phyloP scores from a whole-genome alignment of 2,797 vertebrate genomes.

The Pygocentrus nattereri region DNA sequence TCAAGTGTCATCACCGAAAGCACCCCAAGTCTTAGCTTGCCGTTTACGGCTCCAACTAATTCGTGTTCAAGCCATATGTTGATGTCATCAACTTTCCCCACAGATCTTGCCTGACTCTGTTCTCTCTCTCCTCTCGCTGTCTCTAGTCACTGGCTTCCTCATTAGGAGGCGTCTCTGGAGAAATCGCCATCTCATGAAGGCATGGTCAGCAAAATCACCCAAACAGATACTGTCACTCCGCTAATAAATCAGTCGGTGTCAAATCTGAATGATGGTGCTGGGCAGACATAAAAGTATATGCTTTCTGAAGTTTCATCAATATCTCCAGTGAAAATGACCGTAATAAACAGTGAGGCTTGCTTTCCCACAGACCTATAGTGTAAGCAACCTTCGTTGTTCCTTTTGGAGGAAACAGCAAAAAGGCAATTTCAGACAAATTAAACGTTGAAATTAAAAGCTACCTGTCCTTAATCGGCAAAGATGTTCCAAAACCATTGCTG shows the following conservation, averaged over 20 bases:
- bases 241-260: constrained; percentile 43
- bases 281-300: constrained; percentile 13
- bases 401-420: neutral
- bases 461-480: neutral
- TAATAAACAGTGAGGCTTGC: neutral
- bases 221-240: constrained; percentile 44
- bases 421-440: neutral
- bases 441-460: no score
- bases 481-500: no score
- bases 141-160: constrained; percentile 43
- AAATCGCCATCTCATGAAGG: constrained; percentile 37
- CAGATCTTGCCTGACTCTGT: constrained; percentile 21
- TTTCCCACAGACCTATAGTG: neutral
- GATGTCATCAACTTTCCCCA: constrained; percentile 42
- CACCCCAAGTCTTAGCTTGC: constrained; percentile 42
- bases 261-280: constrained; percentile 12
- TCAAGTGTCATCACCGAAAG: constrained; percentile 57
- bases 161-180: constrained; percentile 40
- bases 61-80: constrained; percentile 56
- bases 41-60: constrained; percentile 50
- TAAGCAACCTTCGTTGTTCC: neutral
- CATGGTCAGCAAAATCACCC: constrained; percentile 48
- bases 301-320: constrained; percentile 18
- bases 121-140: constrained; percentile 1
- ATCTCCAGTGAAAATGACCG: neutral